Evolutionary conservation across 1,140 invertebrate genomes (phyloP).

Genomic region (Nasonia longicornis): DNA sequence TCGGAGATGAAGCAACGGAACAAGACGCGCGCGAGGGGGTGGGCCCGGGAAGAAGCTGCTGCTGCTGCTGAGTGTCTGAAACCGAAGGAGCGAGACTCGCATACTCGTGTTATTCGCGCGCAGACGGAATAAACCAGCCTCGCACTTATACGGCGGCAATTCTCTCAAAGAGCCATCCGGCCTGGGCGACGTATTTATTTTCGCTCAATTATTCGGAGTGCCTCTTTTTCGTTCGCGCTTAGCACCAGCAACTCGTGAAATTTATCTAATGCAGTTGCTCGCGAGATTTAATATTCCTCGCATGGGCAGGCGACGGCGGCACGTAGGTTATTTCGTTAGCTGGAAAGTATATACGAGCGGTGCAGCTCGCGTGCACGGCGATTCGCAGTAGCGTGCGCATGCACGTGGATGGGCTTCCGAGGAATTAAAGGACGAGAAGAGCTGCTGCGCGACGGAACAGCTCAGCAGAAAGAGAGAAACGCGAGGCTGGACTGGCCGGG

Average conservation of each 20-base stretch:
- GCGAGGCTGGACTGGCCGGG: not conserved
- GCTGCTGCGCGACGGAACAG: conserved; percentile 36
- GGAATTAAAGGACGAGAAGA: conserved; percentile 46
- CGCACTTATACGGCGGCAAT: not conserved
- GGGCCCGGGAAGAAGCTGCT: not conserved
- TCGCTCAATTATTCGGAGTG: too few relatives aligned
- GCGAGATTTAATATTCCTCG: conserved; percentile 42
- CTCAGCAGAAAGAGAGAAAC: conserved; percentile 1
- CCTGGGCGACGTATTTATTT: too few relatives aligned
- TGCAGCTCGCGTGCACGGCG: conserved; percentile 55
- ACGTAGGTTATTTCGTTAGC: conserved; percentile 28
- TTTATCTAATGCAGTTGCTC: conserved; percentile 46
- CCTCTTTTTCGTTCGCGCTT: not conserved
- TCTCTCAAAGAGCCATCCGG: too few relatives aligned
- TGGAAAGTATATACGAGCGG: conserved; percentile 13
- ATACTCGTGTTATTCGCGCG: not conserved
- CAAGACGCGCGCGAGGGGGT: conserved; percentile 21
- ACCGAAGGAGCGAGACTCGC: conserved; percentile 22
- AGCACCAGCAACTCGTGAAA: conserved; percentile 36
- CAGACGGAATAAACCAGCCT: conserved; percentile 42
- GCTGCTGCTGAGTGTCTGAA: conserved; percentile 24
- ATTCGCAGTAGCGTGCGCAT: conserved; percentile 49
- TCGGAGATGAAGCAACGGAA: conserved; percentile 39
- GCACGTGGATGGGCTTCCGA: not conserved
- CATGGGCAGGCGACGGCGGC: not conserved